Evolutionary conservation across 2,888 invertebrate species (phyloP), one percentile per base, ranked within the genome.

Genomic region (Cybosia mesomella): DNA sequence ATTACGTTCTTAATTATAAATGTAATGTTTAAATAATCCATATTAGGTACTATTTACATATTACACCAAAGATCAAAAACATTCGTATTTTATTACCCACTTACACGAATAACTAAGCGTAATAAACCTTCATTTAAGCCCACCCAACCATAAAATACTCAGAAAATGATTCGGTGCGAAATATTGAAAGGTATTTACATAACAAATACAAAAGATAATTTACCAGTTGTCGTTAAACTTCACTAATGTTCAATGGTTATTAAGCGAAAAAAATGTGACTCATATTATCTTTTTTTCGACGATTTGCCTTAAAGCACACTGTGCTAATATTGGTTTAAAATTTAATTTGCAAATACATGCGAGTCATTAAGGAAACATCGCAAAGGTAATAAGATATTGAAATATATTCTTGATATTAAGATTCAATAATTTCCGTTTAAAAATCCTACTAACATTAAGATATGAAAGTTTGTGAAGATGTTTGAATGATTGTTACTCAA

Each of bases 61-160:
- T n/a, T 49, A n/a, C 49, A n/a, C n/a, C n/a, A 24, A 57, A 18
- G 21, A 57, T 39, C 15, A 39, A 43, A 64, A 64, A 64, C 43
- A 64, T 58, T 64, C 58, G 63, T 64, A 58, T 34, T 49, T 65
- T 49, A 65, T 49, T 32, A n/a, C 49, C 64, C 22, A 58, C 32
- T 64, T 28, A 22, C n/a, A 58, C n/a, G 36, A 28, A 43, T 22
- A 36, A 58, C 28, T 58, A 28, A 58, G 39, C 15, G 39, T n/a
- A 32, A 61, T 34, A 28, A 61, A 57, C 21, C 36, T 24, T 66
- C 60, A 66, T 66, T 64, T 61, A n/a, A 55, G 36, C 18, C 39
- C 66, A 61, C 58, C 43, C 69, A 64, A 49, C 66, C 65, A 69
- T 71, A 74, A 68, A 66, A 53, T 69, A 60, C 67, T 72, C 66